phyloP scores from a whole-genome alignment of 2,797 vertebrate species.

The Sebastes ruberrimus region DNA sequence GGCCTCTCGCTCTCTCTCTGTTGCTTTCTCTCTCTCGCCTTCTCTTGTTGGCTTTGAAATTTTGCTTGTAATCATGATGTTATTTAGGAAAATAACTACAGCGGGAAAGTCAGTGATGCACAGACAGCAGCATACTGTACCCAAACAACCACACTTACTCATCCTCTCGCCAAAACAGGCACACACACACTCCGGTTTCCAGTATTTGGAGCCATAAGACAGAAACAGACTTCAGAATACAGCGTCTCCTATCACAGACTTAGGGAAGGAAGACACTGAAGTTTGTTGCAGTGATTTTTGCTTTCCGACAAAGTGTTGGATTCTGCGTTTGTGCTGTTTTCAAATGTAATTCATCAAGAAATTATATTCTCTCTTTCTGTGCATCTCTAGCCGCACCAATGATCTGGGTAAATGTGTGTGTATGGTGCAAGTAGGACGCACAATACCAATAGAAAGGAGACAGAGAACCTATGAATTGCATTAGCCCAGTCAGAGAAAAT shows the following conservation, averaged over 20 bases:
- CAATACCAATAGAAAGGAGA: neutral
- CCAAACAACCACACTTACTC: neutral
- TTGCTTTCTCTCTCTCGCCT: neutral
- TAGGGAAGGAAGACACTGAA: neutral
- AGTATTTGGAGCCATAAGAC: neutral
- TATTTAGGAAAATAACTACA: slow-evolving; percentile 7
- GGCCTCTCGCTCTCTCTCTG: neutral
- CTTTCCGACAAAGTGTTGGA: neutral
- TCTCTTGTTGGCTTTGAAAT: slow-evolving; percentile 7
- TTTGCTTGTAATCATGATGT: slow-evolving; percentile 26
- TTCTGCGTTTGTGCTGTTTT: neutral
- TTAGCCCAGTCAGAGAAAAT: too few species aligned
- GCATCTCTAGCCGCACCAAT: neutral
- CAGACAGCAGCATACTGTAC: neutral
- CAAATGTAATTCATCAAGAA: neutral
- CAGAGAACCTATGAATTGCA: neutral
- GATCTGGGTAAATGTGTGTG: neutral
- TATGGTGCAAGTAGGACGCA: too few species aligned
- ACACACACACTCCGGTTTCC: neutral
- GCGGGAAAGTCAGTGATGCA: neutral
- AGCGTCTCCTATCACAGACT: neutral
- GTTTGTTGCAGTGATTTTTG: neutral
- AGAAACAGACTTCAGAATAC: neutral
- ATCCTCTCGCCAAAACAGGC: neutral
- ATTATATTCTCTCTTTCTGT: neutral